These are phyloP conservation scores for Maniola hyperantus DNA, from an alignment of 2,888 invertebrate genomes.

Conservation along the genomic window DNA sequence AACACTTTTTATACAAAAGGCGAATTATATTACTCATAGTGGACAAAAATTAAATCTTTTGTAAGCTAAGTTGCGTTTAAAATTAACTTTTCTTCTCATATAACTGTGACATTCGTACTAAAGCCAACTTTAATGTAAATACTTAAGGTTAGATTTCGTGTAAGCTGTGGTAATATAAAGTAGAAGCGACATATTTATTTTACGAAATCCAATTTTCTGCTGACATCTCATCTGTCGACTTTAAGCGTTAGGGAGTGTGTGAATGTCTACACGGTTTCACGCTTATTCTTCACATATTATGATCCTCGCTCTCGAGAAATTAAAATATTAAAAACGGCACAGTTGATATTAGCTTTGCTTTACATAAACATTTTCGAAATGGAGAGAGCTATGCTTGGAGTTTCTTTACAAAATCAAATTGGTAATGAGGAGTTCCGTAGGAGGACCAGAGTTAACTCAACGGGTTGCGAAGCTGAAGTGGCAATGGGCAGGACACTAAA, in stretches of 20 bases:
- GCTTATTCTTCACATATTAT: constrained; percentile 61
- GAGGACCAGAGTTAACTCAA: too few species aligned
- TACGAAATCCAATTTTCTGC: constrained; percentile 83
- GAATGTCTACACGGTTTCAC: constrained; percentile 75
- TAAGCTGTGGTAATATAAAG: constrained; percentile 56
- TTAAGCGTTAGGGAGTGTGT: constrained; percentile 74
- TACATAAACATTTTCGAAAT: background rate
- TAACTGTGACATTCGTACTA: constrained; percentile 33
- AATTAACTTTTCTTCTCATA: constrained; percentile 69
- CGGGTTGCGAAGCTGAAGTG: too few species aligned
- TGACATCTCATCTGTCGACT: constrained; percentile 82
- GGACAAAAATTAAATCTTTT: constrained; percentile 74
- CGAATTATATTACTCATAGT: constrained; percentile 55
- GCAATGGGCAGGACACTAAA: too few species aligned
- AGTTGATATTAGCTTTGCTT: constrained; percentile 12
- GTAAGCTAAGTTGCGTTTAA: constrained; percentile 71
- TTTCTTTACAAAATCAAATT: too few species aligned
- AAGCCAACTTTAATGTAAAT: constrained; percentile 44
- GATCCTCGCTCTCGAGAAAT: constrained; percentile 52
- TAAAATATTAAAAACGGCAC: constrained; percentile 36
- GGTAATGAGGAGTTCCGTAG: too few species aligned
- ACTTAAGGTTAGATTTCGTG: constrained; percentile 46
- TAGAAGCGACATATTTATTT: constrained; percentile 81
- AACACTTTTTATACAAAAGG: constrained; percentile 57
- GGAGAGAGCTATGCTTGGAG: too few species aligned